Percentiles rank a stretch among this genome's conserved stretches.
Conservation (phyloP, 30 jellyfish, hydroid and myxozoan species). For the Aurelia sp. region DNA sequence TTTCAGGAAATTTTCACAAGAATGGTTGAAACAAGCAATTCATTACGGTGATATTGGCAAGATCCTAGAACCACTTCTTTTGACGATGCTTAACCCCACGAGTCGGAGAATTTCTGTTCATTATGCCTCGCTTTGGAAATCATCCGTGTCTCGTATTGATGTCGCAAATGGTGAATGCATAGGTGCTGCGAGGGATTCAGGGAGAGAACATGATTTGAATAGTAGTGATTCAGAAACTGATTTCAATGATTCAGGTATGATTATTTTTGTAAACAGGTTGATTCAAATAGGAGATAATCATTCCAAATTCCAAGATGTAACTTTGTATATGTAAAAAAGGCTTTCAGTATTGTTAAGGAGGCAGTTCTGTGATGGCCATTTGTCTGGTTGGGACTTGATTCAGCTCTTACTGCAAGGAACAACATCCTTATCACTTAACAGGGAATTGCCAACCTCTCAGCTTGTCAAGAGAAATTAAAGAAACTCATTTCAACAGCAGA, state of each 20-base stretch:
- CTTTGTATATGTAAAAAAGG: too few relatives aligned
- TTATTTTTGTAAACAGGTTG: background rate
- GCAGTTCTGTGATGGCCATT: too few relatives aligned
- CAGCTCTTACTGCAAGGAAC: too few relatives aligned
- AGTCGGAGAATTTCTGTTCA: slow-evolving; percentile 89
- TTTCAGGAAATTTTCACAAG: slow-evolving; percentile 60
- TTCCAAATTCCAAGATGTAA: background rate
- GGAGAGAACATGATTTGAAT: background rate
- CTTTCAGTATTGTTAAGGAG: too few relatives aligned
- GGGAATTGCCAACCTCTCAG: too few relatives aligned
- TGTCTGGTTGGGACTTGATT: too few relatives aligned
- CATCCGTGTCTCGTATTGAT: background rate
- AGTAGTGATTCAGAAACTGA: slow-evolving; percentile 42
- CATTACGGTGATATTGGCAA: slow-evolving; percentile 94
- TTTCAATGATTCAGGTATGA: slow-evolving; percentile 6
- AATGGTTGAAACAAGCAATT: slow-evolving; percentile 88
- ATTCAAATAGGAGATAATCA: background rate
- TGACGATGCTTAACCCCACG: slow-evolving; percentile 84
- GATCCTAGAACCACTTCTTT: slow-evolving; percentile 74
- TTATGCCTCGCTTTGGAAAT: slow-evolving; percentile 65
- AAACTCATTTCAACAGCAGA: too few relatives aligned
- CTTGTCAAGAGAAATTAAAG: too few relatives aligned
- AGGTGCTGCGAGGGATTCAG: background rate
- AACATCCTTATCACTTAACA: too few relatives aligned
- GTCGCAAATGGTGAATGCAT: too few relatives aligned